phyloP scores from a whole-genome alignment of 1,140 invertebrate genomes.

The Anthonomus grandis region DNA sequence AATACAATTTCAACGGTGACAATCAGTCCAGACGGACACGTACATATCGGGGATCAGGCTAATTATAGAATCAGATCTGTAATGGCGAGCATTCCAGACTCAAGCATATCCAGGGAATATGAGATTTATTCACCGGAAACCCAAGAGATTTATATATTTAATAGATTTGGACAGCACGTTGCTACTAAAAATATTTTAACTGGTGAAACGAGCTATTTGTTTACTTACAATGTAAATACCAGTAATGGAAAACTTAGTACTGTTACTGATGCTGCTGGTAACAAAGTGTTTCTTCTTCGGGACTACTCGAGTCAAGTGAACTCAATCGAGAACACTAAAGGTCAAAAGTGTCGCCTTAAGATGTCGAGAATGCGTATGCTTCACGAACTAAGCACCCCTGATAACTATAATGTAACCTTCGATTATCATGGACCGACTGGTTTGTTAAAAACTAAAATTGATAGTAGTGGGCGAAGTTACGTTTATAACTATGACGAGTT shows the following conservation, averaged over 20 bases:
- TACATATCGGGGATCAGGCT: constrained; percentile 92
- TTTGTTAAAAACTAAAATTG: constrained; percentile 80
- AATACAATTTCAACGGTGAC: constrained; percentile 91
- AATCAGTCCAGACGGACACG: constrained; percentile 89
- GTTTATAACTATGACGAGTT: constrained; percentile 96
- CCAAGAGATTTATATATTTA: constrained; percentile 94
- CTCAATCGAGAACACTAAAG: constrained; percentile 91
- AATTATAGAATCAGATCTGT: constrained; percentile 89
- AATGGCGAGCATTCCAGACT: constrained; percentile 86
- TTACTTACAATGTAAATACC: constrained; percentile 94
- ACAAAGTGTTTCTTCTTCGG: constrained; percentile 84
- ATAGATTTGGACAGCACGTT: constrained; percentile 91
- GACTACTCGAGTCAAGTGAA: constrained; percentile 88
- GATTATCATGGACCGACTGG: constrained; percentile 89
- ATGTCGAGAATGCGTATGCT: constrained; percentile 88
- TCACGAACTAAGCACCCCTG: constrained; percentile 82
- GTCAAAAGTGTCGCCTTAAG: constrained; percentile 83
- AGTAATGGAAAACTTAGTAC: constrained; percentile 92
- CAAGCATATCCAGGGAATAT: constrained; percentile 79
- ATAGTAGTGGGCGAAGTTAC: constrained; percentile 86
- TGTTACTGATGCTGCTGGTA: constrained; percentile 89
- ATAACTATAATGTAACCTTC: constrained; percentile 90
- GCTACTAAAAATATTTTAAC: constrained; percentile 90
- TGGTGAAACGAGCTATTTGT: constrained; percentile 85
- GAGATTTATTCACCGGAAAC: constrained; percentile 94